Evolutionary conservation across 1,140 invertebrate species (phyloP).

Genomic region (Drosophila orosa): DNA sequence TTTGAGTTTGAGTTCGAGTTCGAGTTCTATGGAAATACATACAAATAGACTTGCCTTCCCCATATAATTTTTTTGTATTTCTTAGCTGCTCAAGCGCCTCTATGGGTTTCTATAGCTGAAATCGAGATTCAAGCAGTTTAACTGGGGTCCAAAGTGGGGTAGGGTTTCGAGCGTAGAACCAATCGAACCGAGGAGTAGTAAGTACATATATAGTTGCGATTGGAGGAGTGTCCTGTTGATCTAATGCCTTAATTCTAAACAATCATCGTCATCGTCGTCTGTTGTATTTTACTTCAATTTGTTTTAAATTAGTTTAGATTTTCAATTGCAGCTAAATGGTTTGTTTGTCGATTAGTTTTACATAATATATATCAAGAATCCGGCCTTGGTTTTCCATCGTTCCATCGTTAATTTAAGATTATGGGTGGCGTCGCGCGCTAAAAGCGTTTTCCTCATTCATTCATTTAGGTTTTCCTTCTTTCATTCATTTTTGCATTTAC

Average conservation of each 20-base stretch:
- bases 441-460: conserved; percentile 58
- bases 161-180: conserved; percentile 1
- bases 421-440: conserved; percentile 77
- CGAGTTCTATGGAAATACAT: conserved; percentile 49
- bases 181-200: conserved; percentile 23
- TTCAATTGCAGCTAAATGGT: conserved; percentile 78
- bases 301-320: conserved; percentile 64
- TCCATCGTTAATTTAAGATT: conserved; percentile 46
- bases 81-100: neutral
- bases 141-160: neutral
- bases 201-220: conserved; percentile 14
- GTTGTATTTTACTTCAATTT: conserved; percentile 29
- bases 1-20: conserved; percentile 14
- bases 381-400: conserved; percentile 13
- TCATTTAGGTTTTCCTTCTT: neutral
- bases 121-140: conserved; percentile 30
- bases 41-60: conserved; percentile 40
- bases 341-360: conserved; percentile 64
- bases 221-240: conserved; percentile 28
- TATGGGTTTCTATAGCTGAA: conserved; percentile 1
- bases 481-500: neutral
- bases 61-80: neutral
- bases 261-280: conserved; percentile 4
- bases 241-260: conserved; percentile 42
- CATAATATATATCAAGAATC: conserved; percentile 47